Base-by-base conservation (phyloP, 2,888 invertebrate species). In the Acleris literana region DNA sequence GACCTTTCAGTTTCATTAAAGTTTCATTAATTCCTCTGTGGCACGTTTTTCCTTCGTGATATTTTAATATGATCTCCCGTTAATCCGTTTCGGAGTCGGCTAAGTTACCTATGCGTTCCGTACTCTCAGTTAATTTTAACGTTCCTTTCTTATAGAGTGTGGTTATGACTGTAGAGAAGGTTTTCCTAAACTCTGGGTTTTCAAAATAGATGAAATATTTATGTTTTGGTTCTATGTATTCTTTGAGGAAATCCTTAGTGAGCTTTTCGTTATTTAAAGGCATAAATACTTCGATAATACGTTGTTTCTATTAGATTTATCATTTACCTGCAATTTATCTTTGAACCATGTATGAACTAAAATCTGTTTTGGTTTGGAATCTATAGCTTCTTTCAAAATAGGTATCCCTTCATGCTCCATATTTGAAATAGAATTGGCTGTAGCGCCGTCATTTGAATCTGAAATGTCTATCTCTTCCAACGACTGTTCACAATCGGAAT, bases 311-410 rank as follows among this genome's bases (percentile, higher is more conserved):
- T 56, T 46, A 11, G 49, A 49, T n/a, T 18, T 39, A 5, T 33
- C 22, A 2, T 33, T n/a, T 2, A 51, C 48, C 1, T 13, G 20
- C 13, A 51, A 39, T 4, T 43, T n/a, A 22, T 52, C 11, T 52
- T 52, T 43, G 5, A 43, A 44, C 52, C 51, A 60, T 7, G 16
- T n/a, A 29, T 7, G 5, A 1, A 53, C 16, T 33, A 53, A 17
- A 11, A 33, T 53, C 16, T 53, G 53, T 22, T 17, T 75, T 0
- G 78, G 72, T 60, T 81, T 77, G 1, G 70, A 73, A 29, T 78
- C 76, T 46, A 78, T 71, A 0, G 78, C 75, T 71, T 80, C 77
- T 0, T 77, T 44, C 43, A 77, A 51, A 6, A 77, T 74, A 2
- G 72, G 76, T 1, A 78, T 77, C 2, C 71, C 74, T 7, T 64